Conservation (phyloP, 2,888 invertebrate genomes). For the Platycnemis pennipes region DNA sequence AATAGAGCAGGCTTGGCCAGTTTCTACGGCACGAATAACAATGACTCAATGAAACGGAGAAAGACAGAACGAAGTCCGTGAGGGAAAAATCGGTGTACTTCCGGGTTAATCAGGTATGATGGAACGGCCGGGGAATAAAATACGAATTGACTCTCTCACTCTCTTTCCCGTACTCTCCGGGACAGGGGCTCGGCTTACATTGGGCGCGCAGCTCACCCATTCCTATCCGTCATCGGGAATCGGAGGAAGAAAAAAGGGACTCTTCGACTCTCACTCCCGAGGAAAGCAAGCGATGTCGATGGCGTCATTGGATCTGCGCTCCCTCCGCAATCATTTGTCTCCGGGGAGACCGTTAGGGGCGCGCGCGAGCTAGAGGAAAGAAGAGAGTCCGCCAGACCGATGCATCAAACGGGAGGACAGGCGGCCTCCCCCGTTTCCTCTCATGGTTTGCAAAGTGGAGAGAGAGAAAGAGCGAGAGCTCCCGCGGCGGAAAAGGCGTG, state of each 20-base stretch:
- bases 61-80: not conserved
- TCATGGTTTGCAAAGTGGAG: not conserved
- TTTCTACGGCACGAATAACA: not conserved
- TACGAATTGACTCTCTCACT: not conserved
- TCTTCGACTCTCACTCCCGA: slow-evolving; percentile 16
- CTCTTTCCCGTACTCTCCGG: not conserved
- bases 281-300: not conserved
- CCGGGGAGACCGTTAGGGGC: slow-evolving; percentile 43
- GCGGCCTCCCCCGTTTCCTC: not conserved
- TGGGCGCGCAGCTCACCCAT: not conserved
- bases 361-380: not conserved
- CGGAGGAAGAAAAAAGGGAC: slow-evolving; percentile 16
- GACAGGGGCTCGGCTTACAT: not conserved
- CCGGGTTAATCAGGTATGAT: slow-evolving; percentile 55
- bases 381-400: not conserved
- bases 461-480: not conserved
- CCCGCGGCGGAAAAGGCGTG: not conserved
- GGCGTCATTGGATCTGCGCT: slow-evolving; percentile 34
- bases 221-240: slow-evolving; percentile 49
- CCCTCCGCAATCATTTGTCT: slow-evolving; percentile 60
- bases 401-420: slow-evolving; percentile 47
- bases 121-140: slow-evolving; percentile 47
- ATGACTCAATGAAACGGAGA: not conserved
- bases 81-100: not conserved
- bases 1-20: not conserved